Conservation (phyloP, 2,797 vertebrate genomes). For the Anguilla megastoma region DNA sequence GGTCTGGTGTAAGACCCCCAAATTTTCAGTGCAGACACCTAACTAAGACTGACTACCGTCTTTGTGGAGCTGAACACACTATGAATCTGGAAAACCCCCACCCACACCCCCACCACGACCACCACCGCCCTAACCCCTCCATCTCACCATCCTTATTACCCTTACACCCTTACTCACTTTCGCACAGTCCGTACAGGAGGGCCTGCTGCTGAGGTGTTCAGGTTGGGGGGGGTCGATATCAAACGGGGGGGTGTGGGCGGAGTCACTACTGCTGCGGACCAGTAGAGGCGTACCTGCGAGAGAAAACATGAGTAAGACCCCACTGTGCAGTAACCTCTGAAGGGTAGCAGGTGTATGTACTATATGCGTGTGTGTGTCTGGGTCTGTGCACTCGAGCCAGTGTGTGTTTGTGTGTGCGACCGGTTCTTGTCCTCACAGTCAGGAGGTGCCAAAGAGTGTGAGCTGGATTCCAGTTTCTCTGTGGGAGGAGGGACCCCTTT, state of each 20-base stretch:
- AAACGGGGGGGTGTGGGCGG: slow-evolving; percentile 41
- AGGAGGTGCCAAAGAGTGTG: neutral
- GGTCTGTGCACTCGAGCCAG: neutral
- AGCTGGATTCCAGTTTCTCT: too few relatives aligned
- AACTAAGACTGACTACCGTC: neutral
- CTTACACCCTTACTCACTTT: neutral
- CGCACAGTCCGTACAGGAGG: slow-evolving; percentile 62
- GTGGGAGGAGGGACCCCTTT: neutral
- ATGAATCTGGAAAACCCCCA: neutral
- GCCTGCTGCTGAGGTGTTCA: slow-evolving; percentile 58
- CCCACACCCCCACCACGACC: neutral
- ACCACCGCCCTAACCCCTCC: neutral
- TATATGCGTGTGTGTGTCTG: neutral
- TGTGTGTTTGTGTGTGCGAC: slow-evolving; percentile 4
- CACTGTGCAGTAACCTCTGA: neutral
- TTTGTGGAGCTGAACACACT: neutral
- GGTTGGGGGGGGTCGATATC: slow-evolving; percentile 59
- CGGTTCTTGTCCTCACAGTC: too few relatives aligned
- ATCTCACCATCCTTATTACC: neutral
- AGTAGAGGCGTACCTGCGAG: slow-evolving; percentile 26
- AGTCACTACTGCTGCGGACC: slow-evolving; percentile 37
- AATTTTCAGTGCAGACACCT: neutral
- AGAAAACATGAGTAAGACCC: slow-evolving; percentile 5
- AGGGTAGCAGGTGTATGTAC: neutral
- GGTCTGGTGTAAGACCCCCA: neutral